Conservation (phyloP, 2,888 invertebrate genomes). For the Physocephala rufipes region DNA sequence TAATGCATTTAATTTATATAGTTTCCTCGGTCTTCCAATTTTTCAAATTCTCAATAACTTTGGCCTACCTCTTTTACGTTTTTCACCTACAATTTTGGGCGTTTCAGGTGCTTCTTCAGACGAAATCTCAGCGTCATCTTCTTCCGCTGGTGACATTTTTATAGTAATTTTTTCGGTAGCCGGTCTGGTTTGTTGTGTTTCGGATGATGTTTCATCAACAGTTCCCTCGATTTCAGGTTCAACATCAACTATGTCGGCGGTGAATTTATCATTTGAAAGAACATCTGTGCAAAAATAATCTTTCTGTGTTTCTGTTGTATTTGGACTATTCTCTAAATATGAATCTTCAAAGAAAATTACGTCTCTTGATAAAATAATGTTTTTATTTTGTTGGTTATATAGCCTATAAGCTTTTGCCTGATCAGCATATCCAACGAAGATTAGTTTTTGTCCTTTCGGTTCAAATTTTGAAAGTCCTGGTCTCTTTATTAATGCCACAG, state of each 20-base stretch:
- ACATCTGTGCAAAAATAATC: not conserved
- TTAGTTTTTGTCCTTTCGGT: slow-evolving; percentile 36
- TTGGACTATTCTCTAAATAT: slow-evolving; percentile 34
- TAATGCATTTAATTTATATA: slow-evolving; percentile 13
- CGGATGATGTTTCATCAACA: not conserved
- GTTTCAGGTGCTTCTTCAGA: no score
- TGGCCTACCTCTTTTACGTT: slow-evolving; percentile 27
- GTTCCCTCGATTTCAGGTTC: not conserved
- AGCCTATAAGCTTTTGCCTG: slow-evolving; percentile 41
- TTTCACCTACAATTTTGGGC: not conserved
- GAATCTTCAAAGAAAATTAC: slow-evolving; percentile 44
- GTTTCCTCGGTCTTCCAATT: slow-evolving; percentile 35
- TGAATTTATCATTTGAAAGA: not conserved
- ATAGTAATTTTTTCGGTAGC: not conserved
- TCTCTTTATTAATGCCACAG: slow-evolving; percentile 38
- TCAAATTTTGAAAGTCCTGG: slow-evolving; percentile 40
- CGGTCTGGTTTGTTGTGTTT: not conserved
- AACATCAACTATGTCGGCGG: not conserved
- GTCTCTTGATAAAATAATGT: slow-evolving; percentile 41
- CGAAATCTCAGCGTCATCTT: no score
- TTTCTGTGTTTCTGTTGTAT: not conserved
- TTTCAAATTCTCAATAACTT: slow-evolving; percentile 29
- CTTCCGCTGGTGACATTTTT: slow-evolving; percentile 5
- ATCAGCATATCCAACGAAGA: slow-evolving; percentile 39
- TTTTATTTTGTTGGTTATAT: slow-evolving; percentile 36